Evolutionary conservation across 2,797 vertebrate species (phyloP), one percentile per base, ranked within the genome.

Genomic region (Cossypha caffra): DNA sequence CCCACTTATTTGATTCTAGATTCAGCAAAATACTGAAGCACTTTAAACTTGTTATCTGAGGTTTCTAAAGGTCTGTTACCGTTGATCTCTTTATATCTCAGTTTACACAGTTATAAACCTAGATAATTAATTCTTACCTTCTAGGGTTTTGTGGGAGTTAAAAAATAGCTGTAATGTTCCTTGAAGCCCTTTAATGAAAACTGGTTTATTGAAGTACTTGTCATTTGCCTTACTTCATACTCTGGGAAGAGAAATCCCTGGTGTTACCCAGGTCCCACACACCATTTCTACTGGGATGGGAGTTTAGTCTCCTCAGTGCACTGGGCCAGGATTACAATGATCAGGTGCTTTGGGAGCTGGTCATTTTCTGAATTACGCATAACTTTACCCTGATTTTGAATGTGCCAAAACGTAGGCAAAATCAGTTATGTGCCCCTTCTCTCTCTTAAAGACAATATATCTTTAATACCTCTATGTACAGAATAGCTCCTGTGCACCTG

Each of bases 1-100:
- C 95, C 96, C 91, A 95, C 82, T 96, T 96, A 88, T 90, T 95
- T 90, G 92, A 92, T 78, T 95, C 94, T 72, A 78, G 94, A 93
- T 96, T 96, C 95, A 97, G 95, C 95, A 96, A 91, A 96, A 93
- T 95, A 86, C 63, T 54, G 84, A 82, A 96, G 94, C 94, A 93
- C 90, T 95, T 96, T 95, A 94, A 95, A 95, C 91, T 90, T 87
- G 81, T 91, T 96, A 93, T 92, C 95, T 81, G 88, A 75, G 75
- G 47, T 92, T 95, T 94, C 93, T 95, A 96, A 95, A 96, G 87
- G 94, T 96, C 89, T 95, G 79, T 94, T 96, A 83, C 94, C 6
- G 73, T 97, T 96, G 96, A 76, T 91, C 89, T 96, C 89, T 94
- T 76, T 80, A 62, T 94, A 91, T 83, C 85, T 93, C 62, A 35